Evolutionary conservation across 2,113 vertebrate genomes (phyloP).

Genomic region (Morone chrysops): DNA sequence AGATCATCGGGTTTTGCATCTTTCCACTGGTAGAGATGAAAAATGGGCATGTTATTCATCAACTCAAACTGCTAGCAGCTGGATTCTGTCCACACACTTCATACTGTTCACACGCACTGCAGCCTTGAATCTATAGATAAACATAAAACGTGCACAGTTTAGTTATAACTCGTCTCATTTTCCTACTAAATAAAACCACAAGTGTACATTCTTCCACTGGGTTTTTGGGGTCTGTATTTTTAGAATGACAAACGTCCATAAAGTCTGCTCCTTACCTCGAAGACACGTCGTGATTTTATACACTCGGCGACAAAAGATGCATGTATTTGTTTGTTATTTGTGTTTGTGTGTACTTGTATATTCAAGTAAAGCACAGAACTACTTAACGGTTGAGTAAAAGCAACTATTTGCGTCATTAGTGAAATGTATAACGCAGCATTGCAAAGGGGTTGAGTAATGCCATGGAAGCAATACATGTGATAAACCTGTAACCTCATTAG

Average conservation of each 20-base stretch:
- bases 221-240: background rate
- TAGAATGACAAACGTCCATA: background rate
- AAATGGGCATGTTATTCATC: conserved; percentile 73
- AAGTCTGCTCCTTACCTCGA: background rate
- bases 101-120: conserved; percentile 17
- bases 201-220: background rate
- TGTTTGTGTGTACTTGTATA: too few relatives aligned
- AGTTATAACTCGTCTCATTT: background rate
- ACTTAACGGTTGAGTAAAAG: background rate
- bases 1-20: conserved; percentile 97
- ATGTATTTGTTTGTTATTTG: too few relatives aligned
- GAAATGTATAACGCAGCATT: background rate
- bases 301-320: background rate
- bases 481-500: background rate
- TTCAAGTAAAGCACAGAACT: background rate
- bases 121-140: conserved; percentile 2
- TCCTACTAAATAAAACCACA: background rate
- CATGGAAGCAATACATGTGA: background rate
- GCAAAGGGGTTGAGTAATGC: background rate
- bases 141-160: conserved; percentile 19
- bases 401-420: background rate
- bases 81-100: conserved; percentile 37
- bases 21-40: conserved; percentile 91
- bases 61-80: conserved; percentile 66
- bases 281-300: conserved; percentile 1